Base-by-base conservation (phyloP, 2,888 invertebrate genomes). In the Xestobium rufovillosum region DNA sequence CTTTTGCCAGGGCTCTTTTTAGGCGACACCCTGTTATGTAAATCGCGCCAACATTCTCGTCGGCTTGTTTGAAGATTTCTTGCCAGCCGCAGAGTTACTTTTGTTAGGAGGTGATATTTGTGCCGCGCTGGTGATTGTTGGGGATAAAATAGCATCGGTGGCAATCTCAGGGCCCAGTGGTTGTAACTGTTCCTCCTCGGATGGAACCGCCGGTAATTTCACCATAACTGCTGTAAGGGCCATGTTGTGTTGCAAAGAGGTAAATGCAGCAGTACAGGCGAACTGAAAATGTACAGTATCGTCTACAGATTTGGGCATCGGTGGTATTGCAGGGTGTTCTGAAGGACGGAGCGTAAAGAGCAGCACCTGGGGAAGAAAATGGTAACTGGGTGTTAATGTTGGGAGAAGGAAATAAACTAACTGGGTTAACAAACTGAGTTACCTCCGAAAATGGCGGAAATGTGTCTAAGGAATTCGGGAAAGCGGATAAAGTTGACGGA, bases 171-270 rank as follows among this genome's bases (percentile, higher is more conserved):
- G 41, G 4, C 16, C 23, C 6, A 11, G 4, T 4, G 10, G 17
- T 10, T 12, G 9, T 6, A n/a, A 19, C n/a, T 19, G 23, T 19
- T 19, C 23, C 47, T 19, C 23, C 23, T 19, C n/a, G n/a, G n/a
- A 8, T 19, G 23, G 23, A 8, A n/a, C n/a, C 28, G 44, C 31
- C 1, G 76, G 75, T 3, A 83, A 76, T 32, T 83, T 82, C 9
- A 85, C 83, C 76, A 86, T 83, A 2, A 84, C 83, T 6, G 84
- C 80, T 1, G 85, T 86, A 8, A 87, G 64, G 1, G 84, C 84
- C 69, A 87, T 77, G 54, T 86, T 87, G 57, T 85, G 85, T 38
- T 83, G 80, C 0, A 85, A 83, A 4, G 85, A 80, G 1, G 86
- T 85, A 57, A 87, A 88, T 2, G 87, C 81, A 3, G 86, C 85